Conservation (phyloP, 1,140 invertebrate species). For the Physella acuta region DNA sequence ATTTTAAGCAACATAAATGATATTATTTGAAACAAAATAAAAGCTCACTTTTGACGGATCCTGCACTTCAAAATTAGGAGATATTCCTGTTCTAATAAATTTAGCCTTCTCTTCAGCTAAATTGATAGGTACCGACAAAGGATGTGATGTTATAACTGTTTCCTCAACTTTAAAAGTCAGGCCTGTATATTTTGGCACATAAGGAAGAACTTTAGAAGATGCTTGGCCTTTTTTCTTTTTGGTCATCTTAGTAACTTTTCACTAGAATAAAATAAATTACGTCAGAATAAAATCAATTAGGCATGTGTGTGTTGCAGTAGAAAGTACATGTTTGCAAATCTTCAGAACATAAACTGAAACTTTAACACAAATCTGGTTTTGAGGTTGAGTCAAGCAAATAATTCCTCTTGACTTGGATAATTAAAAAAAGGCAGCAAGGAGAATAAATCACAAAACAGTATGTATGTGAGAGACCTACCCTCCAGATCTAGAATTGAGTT, state of each 20-base stretch:
- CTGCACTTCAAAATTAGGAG: constrained; percentile 41
- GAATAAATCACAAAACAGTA: no score
- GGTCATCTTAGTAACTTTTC: background rate
- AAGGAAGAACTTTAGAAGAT: background rate
- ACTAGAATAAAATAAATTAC: no score
- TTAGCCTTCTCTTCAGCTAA: constrained; percentile 49
- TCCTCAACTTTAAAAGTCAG: constrained; percentile 18
- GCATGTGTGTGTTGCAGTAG: no score
- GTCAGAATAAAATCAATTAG: no score
- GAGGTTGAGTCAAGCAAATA: no score
- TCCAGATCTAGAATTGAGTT: no score
- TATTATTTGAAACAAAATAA: background rate
- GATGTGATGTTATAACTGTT: constrained; percentile 5
- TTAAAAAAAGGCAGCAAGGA: no score
- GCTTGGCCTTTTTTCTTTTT: background rate
- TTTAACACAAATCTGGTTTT: no score
- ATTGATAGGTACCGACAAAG: constrained; percentile 38
- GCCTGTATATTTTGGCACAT: constrained; percentile 1
- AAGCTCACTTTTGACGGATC: constrained; percentile 13
- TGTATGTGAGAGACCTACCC: no score
- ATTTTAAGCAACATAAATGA: background rate
- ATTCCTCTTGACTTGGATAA: no score
- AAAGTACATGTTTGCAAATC: no score
- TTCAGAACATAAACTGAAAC: no score
- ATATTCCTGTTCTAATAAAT: constrained; percentile 46